Conservation (phyloP, 1,140 invertebrate species). For the Drosophila neocordata region DNA sequence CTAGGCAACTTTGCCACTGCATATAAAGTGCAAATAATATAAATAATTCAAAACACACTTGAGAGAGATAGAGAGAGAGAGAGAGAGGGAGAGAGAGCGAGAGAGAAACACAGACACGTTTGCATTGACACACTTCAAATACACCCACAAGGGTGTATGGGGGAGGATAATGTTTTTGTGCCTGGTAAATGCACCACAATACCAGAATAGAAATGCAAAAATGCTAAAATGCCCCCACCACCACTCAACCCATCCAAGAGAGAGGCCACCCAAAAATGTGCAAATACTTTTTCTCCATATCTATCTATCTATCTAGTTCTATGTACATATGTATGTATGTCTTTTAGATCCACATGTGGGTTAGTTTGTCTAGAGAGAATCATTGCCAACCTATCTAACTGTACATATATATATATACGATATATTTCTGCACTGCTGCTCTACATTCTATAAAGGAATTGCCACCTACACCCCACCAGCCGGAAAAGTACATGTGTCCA, state of each 20-base stretch:
- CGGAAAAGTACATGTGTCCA: conserved; percentile 59
- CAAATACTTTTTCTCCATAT: conserved; percentile 59
- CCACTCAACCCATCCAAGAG: neutral
- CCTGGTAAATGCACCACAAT: conserved; percentile 74
- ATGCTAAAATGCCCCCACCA: neutral
- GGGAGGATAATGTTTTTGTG: conserved; percentile 21
- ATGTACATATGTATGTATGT: conserved; percentile 16
- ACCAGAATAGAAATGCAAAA: conserved; percentile 21
- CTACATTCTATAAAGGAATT: conserved; percentile 43
- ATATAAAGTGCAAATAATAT: conserved; percentile 76
- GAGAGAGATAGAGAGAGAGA: conserved; percentile 21
- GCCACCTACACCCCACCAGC: conserved; percentile 14
- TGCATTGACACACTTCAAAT: conserved; percentile 70
- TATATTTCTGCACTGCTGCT: conserved; percentile 48
- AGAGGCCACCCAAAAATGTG: conserved; percentile 37
- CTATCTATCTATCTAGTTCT: conserved; percentile 15
- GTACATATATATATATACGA: neutral
- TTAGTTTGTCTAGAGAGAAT: conserved; percentile 51
- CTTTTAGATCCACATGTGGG: conserved; percentile 43
- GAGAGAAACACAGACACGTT: conserved; percentile 42
- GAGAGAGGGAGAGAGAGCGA: neutral
- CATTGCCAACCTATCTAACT: conserved; percentile 32
- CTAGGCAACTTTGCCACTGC: conserved; percentile 43
- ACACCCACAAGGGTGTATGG: neutral
- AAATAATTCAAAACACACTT: conserved; percentile 73